Evolutionary conservation across 1,140 invertebrate genomes (phyloP), one percentile per base, ranked within the genome.

Genomic region (Heliconius himera): DNA sequence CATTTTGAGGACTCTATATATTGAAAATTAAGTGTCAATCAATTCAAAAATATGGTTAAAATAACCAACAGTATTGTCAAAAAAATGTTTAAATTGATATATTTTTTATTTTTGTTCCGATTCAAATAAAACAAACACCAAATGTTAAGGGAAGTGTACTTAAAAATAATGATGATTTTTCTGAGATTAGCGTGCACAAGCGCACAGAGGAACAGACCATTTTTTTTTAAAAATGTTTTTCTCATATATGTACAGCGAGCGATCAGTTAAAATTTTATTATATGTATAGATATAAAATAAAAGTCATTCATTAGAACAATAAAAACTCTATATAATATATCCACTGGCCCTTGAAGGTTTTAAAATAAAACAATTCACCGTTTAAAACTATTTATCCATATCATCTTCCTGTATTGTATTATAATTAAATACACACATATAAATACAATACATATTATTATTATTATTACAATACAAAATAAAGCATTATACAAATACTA

Each of bases 321-420:
- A 76, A 66, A 66, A 22, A 18, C 41, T 66, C 20, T 70, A 76
- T 70, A 36, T 74, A 20, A 51, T 51, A 16, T n/a, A 29, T 66
- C 38, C 26, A 79, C 78, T 79, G 78, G 71, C 78, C 78, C 38
- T 72, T 74, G 33, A 74, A n/a, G 29, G n/a, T 46, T 76, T 73
- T 26, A 33, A 49, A 82, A 80, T 82, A 76, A 82, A 82, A 82
- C 81, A 78, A 76, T 77, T 20, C 22, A 60, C 72, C 76, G 78
- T 74, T 80, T 82, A 33, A 75, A 82, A 82, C 74, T 75, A 78
- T 82, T 82, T 82, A 82, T 82, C 78, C 36, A 80, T 72, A 76
- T 71, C 46, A 33, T 73, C 70, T 73, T 71, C 56, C 29, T 73
- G 54, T 3, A 29, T 29, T 76, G 26, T 2, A 76, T 71, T 70